Percentiles rank a stretch among this genome's conserved stretches.
Evolutionary conservation across 2,888 invertebrate species (phyloP).

Genomic region (Metellina segmentata): DNA sequence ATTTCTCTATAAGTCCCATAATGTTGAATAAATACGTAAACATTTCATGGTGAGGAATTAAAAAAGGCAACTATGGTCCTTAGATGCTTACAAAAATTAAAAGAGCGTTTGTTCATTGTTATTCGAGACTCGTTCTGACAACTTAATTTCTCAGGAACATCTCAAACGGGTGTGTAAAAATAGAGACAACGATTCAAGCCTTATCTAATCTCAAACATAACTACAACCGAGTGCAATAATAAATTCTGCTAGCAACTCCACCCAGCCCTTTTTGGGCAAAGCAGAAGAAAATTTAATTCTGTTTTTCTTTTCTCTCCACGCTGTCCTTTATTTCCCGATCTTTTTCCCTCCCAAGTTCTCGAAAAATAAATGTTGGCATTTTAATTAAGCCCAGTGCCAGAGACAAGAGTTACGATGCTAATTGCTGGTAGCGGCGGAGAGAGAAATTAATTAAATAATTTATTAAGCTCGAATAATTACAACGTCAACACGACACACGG

Average conservation of each 20-base stretch:
- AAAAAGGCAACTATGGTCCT: slow-evolving; percentile 15
- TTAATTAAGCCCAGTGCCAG: slow-evolving; percentile 64
- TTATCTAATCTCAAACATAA: slow-evolving; percentile 48
- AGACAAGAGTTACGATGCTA: slow-evolving; percentile 69
- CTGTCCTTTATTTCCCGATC: slow-evolving; percentile 15
- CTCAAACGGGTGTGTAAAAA: slow-evolving; percentile 48
- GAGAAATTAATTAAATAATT: slow-evolving; percentile 77
- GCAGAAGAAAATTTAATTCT: slow-evolving; percentile 11
- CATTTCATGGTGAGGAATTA: slow-evolving; percentile 18
- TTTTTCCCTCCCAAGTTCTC: neutral
- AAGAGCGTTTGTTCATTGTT: slow-evolving; percentile 62
- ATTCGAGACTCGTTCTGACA: slow-evolving; percentile 40
- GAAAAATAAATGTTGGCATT: slow-evolving; percentile 75
- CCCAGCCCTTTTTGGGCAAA: slow-evolving; percentile 22
- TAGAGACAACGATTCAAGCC: slow-evolving; percentile 32
- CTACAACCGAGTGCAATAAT: slow-evolving; percentile 59
- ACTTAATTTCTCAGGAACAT: slow-evolving; percentile 34
- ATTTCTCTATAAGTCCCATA: slow-evolving; percentile 1
- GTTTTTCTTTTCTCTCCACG: slow-evolving; percentile 12
- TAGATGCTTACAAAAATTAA: slow-evolving; percentile 35
- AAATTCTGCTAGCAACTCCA: slow-evolving; percentile 58
- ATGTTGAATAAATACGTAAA: slow-evolving; percentile 34
- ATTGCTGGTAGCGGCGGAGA: slow-evolving; percentile 72
- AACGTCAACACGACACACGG: slow-evolving; percentile 71
- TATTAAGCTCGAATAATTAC: slow-evolving; percentile 76